Percentiles rank a stretch among this genome's conserved stretches.
Conservation (phyloP, 2,113 vertebrate genomes). For the Nettapus auritus region DNA sequence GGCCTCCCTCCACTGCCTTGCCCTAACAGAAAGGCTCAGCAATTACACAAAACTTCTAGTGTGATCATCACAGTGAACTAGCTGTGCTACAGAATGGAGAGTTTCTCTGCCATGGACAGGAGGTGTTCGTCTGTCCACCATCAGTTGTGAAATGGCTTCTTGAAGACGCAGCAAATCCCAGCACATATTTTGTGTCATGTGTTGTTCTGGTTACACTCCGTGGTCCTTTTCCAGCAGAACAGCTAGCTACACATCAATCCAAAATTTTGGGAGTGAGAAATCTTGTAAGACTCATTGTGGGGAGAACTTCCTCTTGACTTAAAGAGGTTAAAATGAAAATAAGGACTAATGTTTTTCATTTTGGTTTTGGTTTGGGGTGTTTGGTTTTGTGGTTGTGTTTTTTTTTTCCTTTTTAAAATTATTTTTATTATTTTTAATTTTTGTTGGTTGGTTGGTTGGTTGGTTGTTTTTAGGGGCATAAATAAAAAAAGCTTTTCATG, state of each 20-base stretch:
- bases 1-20: background rate
- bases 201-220: background rate
- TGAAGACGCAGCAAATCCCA: background rate
- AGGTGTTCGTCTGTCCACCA: background rate
- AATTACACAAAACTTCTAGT: no score
- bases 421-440: no score
- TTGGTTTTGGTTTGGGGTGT: background rate
- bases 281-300: background rate
- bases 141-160: background rate
- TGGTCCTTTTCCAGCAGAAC: background rate
- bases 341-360: background rate
- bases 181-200: no score
- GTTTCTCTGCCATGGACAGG: background rate
- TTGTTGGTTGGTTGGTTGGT: background rate
- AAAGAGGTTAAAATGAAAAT: background rate
- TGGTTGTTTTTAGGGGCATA: background rate
- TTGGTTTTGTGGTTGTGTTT: no score
- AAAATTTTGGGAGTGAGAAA: background rate
- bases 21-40: background rate
- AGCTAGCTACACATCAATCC: background rate
- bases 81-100: no score
- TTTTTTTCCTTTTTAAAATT: no score
- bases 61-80: background rate
- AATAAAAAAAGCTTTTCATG: background rate
- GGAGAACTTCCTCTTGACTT: background rate